These are phyloP conservation scores for Muscicapa striata DNA, from an alignment of 2,797 vertebrate species.

Conservation along the genomic window DNA sequence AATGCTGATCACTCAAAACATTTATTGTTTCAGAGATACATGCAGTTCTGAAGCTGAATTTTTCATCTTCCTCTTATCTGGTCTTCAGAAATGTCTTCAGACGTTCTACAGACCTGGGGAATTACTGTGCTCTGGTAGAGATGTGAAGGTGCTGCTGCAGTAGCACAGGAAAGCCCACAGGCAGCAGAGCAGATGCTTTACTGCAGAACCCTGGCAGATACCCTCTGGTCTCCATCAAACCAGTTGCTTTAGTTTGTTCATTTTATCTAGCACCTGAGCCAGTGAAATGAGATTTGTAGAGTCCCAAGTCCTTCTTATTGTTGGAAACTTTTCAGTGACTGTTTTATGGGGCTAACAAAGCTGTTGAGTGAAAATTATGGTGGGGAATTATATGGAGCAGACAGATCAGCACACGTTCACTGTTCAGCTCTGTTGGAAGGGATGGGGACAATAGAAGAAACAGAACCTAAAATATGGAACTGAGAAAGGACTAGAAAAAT, in stretches of 20 bases:
- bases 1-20: slow-evolving; percentile 55
- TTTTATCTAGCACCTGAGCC: neutral
- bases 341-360: neutral
- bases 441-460: neutral
- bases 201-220: neutral
- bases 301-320: neutral
- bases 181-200: neutral
- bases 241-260: neutral
- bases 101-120: neutral
- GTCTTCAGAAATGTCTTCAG: neutral
- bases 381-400: neutral
- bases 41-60: neutral
- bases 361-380: neutral
- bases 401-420: neutral
- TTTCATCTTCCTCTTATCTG: neutral
- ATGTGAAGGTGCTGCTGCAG: neutral
- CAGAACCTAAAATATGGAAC: neutral
- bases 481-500: neutral
- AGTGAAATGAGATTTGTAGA: neutral
- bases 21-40: neutral
- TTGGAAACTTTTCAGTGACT: neutral
- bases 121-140: neutral
- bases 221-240: neutral
- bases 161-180: neutral
- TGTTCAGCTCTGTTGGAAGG: neutral